Base-by-base conservation (phyloP, 1,140 invertebrate species). In the Capitella teleta region DNA sequence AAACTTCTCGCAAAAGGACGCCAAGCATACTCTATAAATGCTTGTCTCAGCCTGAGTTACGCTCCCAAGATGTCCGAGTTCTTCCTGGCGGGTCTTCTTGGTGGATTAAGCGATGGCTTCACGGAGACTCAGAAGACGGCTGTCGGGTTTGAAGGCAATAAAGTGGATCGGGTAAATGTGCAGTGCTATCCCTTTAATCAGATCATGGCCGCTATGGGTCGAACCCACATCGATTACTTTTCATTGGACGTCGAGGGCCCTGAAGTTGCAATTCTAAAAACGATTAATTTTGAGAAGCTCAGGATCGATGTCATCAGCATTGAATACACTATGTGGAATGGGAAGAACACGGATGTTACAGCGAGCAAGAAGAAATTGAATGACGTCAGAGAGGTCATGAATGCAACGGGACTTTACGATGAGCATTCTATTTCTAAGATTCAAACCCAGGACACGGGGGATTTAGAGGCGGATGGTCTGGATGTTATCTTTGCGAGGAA, bases 1-100 rank as follows among this genome's bases (percentile, higher is more conserved):
- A 57, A 70, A 28, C 60, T 77, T 59, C 19, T 70, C 1, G 49
- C 49, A 5, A 76, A 75, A 23, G 36, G 40, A 18, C 36, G 51
- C 36, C 37, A 40, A 3, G 26, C 46, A 8, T 52, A 52, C 40
- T 48, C 45, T n/a, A 36, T 52, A 14, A 47, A 49, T 28, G 38
- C 19, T 28, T 52, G 44, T 40, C 25, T 52, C 18, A 36, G 19
- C 28, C 38, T n/a, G 8, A n/a, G 8, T n/a, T 41, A 30, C 41
- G 16, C 30, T 14, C 26, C 38, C 14, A 41, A 37, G 16, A 50
- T 18, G n/a, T 8, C n/a, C 8, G n/a, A 32, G 8, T 50, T 50
- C 41, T 23, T 43, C 14, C 38, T 30, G 18, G 38, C 38, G 18
- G 37, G 49, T 10, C 37, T 26, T 1, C 28, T 43, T n/a, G 49